Evolutionary conservation across 2,888 invertebrate genomes (phyloP).

Genomic region (Macropis europaea): DNA sequence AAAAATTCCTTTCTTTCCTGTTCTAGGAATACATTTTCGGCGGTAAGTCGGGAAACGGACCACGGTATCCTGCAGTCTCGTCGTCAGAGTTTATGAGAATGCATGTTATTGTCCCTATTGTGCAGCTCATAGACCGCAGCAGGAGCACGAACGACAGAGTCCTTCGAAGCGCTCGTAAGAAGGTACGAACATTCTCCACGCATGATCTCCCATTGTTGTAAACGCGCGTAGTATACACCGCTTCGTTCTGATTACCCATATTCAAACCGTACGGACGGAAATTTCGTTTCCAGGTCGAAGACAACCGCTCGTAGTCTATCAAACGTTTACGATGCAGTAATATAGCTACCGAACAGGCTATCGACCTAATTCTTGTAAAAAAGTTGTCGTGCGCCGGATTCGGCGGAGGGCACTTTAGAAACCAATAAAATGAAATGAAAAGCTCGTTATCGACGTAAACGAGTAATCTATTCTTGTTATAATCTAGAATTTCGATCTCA

Average conservation of each 20-base stretch:
- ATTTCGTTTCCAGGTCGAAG: background rate
- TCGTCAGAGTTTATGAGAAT: constrained; percentile 59
- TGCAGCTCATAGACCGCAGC: constrained; percentile 39
- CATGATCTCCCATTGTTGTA: constrained; percentile 55
- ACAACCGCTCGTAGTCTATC: constrained; percentile 1
- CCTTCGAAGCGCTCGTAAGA: constrained; percentile 42
- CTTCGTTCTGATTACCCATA: constrained; percentile 9
- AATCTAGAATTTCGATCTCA: too few relatives aligned
- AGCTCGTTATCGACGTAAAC: background rate
- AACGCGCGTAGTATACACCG: background rate
- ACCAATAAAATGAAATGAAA: background rate
- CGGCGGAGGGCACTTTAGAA: background rate
- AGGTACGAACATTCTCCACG: constrained; percentile 43
- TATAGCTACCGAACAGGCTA: too few relatives aligned
- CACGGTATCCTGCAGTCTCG: constrained; percentile 43
- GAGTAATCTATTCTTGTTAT: too few relatives aligned
- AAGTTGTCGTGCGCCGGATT: too few relatives aligned
- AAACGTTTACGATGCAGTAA: background rate
- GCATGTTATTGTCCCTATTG: constrained; percentile 64
- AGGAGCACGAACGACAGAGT: constrained; percentile 26
- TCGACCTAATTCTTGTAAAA: too few relatives aligned
- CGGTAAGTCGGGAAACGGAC: constrained; percentile 26
- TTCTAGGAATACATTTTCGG: constrained; percentile 49
- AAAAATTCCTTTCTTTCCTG: constrained; percentile 26
- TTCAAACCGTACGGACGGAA: background rate